These are phyloP conservation scores for Hirtodrosophila cameraria DNA, from an alignment of 2,888 invertebrate species.

Conservation along the genomic window DNA sequence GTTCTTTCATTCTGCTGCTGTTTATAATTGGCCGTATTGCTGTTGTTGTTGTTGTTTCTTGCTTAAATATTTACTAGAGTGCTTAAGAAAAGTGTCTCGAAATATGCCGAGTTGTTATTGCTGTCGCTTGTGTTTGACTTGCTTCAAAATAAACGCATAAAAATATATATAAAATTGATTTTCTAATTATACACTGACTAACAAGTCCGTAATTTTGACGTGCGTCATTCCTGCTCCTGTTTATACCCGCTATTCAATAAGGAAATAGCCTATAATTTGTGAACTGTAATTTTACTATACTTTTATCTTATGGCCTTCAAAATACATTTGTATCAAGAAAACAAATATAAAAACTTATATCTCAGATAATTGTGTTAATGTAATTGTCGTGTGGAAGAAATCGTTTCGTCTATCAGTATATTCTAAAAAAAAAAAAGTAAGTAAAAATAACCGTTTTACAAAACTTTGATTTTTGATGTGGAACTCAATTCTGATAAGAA, in stretches of 20 bases:
- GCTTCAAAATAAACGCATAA: constrained; percentile 16
- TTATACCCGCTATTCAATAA: neutral
- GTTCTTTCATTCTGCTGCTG: constrained; percentile 5
- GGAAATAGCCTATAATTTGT: too few relatives aligned
- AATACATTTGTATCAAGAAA: neutral
- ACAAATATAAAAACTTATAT: too few relatives aligned
- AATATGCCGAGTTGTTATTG: constrained; percentile 6
- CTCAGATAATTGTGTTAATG: too few relatives aligned
- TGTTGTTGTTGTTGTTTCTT: constrained; percentile 29
- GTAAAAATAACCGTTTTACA: too few relatives aligned
- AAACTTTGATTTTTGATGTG: too few relatives aligned
- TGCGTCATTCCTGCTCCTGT: constrained; percentile 1
- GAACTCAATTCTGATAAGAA: too few relatives aligned
- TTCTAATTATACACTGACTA: constrained; percentile 57
- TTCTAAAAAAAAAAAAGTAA: too few relatives aligned
- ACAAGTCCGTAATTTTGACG: constrained; percentile 14
- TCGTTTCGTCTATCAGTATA: too few relatives aligned
- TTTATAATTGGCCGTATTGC: constrained; percentile 56
- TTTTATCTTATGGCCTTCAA: too few relatives aligned
- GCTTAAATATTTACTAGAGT: constrained; percentile 63
- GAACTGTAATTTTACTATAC: too few relatives aligned
- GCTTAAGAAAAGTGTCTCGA: constrained; percentile 43
- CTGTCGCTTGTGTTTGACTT: constrained; percentile 1
- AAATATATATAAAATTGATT: constrained; percentile 40
- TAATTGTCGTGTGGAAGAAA: too few relatives aligned